Evolutionary conservation across 2,113 vertebrate species (phyloP).

Genomic region (Phaethon lepturus): DNA sequence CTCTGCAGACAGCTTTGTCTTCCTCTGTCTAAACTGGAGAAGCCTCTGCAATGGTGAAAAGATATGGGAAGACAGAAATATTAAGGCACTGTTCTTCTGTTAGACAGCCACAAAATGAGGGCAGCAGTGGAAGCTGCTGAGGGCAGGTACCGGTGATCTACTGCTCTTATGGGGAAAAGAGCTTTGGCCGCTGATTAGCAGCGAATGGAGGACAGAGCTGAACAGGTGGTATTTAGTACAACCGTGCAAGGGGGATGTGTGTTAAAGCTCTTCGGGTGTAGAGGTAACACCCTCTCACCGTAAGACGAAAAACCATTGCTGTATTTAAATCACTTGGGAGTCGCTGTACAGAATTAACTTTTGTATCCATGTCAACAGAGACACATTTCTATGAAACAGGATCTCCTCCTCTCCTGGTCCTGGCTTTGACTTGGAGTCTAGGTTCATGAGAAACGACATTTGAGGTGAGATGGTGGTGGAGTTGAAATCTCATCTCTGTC

Average conservation of each 20-base stretch:
- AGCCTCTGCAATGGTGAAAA: neutral
- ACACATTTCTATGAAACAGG: neutral
- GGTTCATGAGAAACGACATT: neutral
- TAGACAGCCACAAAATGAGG: neutral
- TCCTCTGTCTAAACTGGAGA: neutral
- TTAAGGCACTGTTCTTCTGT: rapidly evolving
- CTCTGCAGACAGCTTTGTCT: neutral
- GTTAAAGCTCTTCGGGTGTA: neutral
- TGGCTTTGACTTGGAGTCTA: neutral
- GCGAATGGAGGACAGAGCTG: neutral
- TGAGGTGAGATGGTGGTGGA: neutral
- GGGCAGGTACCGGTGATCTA: neutral
- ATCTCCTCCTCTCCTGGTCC: neutral
- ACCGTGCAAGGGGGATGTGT: neutral
- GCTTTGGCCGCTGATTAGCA: neutral
- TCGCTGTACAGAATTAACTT: neutral
- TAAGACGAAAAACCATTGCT: neutral
- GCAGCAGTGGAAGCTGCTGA: neutral
- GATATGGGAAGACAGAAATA: neutral
- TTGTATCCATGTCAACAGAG: neutral
- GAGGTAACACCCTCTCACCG: neutral
- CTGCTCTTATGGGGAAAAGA: rapidly evolving
- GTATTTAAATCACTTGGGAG: neutral
- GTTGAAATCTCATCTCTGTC: neutral
- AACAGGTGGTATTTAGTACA: neutral